Percentiles rank a stretch among this genome's conserved stretches.
Conservation (phyloP, 2,797 vertebrate species). For the Apodemus agrarius region DNA sequence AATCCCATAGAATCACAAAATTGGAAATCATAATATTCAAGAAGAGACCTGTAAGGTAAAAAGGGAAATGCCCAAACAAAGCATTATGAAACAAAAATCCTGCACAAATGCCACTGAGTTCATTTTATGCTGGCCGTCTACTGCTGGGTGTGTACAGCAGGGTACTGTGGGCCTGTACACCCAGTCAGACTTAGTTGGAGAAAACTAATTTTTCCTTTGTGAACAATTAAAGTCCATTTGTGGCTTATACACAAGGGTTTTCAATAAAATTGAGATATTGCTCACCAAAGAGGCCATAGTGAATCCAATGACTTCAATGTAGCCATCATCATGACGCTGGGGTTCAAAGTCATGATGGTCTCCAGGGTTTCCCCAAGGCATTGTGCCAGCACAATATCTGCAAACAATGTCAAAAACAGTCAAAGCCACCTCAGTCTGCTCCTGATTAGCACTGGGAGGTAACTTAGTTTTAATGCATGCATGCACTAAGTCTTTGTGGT, state of each 20-base stretch:
- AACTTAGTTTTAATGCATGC: neutral
- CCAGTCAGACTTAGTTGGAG: neutral
- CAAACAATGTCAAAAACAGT: slow-evolving; percentile 45
- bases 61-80: neutral
- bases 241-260: neutral
- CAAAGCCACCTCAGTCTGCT: neutral
- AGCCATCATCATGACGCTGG: slow-evolving; percentile 98
- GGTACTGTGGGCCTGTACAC: too few species aligned
- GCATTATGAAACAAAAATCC: neutral
- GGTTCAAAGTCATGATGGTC: slow-evolving; percentile 99
- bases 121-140: neutral
- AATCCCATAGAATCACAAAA: neutral
- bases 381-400: slow-evolving; percentile 99
- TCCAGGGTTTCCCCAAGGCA: slow-evolving; percentile 99
- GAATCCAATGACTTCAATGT: slow-evolving; percentile 99
- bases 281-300: slow-evolving; percentile 98
- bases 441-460: neutral
- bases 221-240: neutral
- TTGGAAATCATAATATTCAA: neutral
- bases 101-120: neutral
- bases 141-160: neutral
- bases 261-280: neutral
- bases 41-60: neutral
- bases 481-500: neutral
- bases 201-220: neutral